Evolutionary conservation across 2,113 vertebrate species (phyloP).

Genomic region (Nesoenas mayeri): DNA sequence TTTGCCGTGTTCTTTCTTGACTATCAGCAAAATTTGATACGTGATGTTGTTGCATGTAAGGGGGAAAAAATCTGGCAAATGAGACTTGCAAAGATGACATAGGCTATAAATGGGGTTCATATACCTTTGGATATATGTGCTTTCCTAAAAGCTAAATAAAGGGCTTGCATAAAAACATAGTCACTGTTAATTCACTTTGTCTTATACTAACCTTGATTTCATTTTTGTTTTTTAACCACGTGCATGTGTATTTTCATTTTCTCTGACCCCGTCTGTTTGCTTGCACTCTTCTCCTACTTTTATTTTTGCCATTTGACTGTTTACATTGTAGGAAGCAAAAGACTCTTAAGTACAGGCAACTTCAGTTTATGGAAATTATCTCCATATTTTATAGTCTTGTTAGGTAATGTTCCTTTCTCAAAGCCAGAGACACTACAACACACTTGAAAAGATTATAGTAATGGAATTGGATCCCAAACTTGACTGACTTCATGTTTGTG

Average conservation of each 20-base stretch:
- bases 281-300: background rate
- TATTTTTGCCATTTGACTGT: background rate
- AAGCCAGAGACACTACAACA: background rate
- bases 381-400: background rate
- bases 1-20: fast-evolving
- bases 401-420: background rate
- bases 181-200: background rate
- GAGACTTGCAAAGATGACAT: background rate
- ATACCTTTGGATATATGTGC: fast-evolving
- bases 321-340: background rate
- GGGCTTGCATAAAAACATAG: background rate
- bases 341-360: background rate
- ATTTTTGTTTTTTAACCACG: background rate
- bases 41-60: background rate
- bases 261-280: background rate
- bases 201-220: background rate
- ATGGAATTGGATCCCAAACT: background rate
- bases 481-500: background rate
- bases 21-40: background rate
- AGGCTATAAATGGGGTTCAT: background rate
- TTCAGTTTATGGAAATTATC: background rate
- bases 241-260: background rate
- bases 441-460: background rate
- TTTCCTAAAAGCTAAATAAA: background rate
- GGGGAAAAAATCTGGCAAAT: background rate